A percentile compares a stretch with the other conserved stretches of the same genome.
phyloP scores from a whole-genome alignment of 2,888 invertebrate genomes.

The Synergus itoensis region DNA sequence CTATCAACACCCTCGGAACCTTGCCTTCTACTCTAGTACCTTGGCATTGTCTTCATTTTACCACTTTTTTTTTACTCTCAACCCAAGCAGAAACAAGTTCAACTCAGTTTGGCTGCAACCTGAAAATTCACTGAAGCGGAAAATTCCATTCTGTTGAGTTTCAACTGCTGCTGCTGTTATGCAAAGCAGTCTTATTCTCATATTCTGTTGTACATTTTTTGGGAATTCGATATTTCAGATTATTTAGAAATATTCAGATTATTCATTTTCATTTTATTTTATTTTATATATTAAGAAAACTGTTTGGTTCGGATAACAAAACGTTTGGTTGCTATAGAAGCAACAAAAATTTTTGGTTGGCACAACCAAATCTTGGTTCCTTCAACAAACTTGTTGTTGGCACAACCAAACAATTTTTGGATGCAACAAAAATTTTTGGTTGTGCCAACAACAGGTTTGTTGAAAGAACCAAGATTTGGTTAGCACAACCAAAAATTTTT shows the following conservation, averaged over 20 bases:
- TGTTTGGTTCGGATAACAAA: too few relatives aligned
- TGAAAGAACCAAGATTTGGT: too few relatives aligned
- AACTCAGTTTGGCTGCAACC: neutral
- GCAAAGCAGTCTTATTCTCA: neutral
- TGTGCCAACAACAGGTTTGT: too few relatives aligned
- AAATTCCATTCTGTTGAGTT: neutral
- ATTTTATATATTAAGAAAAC: too few relatives aligned
- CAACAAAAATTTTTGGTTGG: too few relatives aligned
- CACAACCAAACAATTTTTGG: too few relatives aligned
- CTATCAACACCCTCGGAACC: conserved; percentile 44
- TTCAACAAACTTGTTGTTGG: too few relatives aligned
- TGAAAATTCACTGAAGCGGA: neutral
- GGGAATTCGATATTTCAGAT: neutral
- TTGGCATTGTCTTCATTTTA: conserved; percentile 22
- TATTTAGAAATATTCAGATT: neutral
- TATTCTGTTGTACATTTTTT: neutral
- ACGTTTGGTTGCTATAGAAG: too few relatives aligned
- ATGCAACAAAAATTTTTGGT: too few relatives aligned
- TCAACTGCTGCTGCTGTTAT: neutral
- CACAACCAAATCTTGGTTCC: too few relatives aligned
- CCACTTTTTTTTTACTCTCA: neutral
- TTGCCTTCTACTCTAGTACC: neutral
- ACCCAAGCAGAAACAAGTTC: neutral
- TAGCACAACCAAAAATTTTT: too few relatives aligned
- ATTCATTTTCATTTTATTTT: neutral